Evolutionary conservation across 1,140 invertebrate species (phyloP).

Genomic region (Popillia japonica): DNA sequence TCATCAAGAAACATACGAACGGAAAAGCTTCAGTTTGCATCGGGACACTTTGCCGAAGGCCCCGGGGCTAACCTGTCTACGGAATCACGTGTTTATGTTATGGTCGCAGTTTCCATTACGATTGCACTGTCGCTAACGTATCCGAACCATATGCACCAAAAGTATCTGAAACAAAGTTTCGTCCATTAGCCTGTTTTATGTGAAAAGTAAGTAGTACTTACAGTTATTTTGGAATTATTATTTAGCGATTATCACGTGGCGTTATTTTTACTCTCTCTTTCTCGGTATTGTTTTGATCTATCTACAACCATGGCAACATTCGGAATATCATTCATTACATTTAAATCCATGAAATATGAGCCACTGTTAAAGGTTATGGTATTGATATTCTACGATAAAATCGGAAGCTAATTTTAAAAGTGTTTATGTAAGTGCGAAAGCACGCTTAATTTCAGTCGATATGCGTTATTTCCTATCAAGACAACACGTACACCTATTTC

Average conservation of each 20-base stretch:
- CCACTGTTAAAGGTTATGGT: not conserved
- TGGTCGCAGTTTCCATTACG: not conserved
- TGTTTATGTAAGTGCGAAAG: too few species aligned
- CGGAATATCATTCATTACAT: not conserved
- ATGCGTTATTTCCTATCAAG: too few species aligned
- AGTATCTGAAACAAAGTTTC: conserved; percentile 3
- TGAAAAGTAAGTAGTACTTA: conserved; percentile 16
- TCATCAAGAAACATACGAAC: conserved; percentile 21
- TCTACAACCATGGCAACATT: conserved; percentile 31
- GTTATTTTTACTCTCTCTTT: not conserved
- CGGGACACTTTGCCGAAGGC: conserved; percentile 5
- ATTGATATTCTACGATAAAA: not conserved
- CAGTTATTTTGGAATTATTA: not conserved
- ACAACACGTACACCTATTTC: too few species aligned
- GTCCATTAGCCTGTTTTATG: conserved; percentile 1
- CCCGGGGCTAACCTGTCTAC: not conserved
- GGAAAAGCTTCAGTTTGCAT: conserved; percentile 34
- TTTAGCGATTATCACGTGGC: conserved; percentile 14
- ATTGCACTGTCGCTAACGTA: not conserved
- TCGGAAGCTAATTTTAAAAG: not conserved
- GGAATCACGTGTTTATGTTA: conserved; percentile 21
- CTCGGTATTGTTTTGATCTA: conserved; percentile 14
- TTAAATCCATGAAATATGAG: not conserved
- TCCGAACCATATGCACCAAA: conserved; percentile 4
- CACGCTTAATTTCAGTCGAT: too few species aligned